A percentile compares a stretch with the other conserved stretches of the same genome.
phyloP scores from a whole-genome alignment of 30 jellyfish, hydroid and myxozoan species.

The Nemopilema nomurai region DNA sequence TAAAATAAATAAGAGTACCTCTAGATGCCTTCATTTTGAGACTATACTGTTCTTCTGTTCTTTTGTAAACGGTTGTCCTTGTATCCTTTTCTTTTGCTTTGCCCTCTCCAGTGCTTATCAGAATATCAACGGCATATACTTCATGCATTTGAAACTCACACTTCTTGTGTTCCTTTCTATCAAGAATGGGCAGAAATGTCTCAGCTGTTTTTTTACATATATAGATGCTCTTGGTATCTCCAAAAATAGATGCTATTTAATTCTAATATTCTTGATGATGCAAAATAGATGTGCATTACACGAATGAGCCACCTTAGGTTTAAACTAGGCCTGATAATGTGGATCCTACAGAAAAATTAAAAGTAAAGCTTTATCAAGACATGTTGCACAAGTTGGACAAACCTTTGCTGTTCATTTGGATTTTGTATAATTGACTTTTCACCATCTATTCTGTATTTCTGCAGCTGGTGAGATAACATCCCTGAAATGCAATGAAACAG shows the following conservation, averaged over 20 bases:
- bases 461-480: conserved; percentile 90
- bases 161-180: conserved; percentile 96
- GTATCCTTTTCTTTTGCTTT: conserved; percentile 91
- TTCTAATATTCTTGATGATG: no score
- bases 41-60: conserved; percentile 83
- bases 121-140: conserved; percentile 92
- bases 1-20: conserved; percentile 40
- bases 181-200: no score
- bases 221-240: no score
- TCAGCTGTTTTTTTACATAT: no score
- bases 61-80: conserved; percentile 93
- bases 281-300: no score
- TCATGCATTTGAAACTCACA: conserved; percentile 93
- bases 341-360: no score
- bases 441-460: conserved; percentile 86
- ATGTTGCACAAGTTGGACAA: no score
- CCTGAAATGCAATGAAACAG: conserved; percentile 44
- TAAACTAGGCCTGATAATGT: no score
- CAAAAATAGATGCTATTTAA: no score
- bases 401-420: conserved; percentile 94
- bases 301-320: no score
- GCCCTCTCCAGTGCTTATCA: conserved; percentile 95
- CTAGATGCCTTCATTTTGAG: conserved; percentile 96
- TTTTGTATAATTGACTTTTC: conserved; percentile 92
- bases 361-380: no score